phyloP scores from a whole-genome alignment of 2,888 invertebrate species.

The Cheilosia urbana region DNA sequence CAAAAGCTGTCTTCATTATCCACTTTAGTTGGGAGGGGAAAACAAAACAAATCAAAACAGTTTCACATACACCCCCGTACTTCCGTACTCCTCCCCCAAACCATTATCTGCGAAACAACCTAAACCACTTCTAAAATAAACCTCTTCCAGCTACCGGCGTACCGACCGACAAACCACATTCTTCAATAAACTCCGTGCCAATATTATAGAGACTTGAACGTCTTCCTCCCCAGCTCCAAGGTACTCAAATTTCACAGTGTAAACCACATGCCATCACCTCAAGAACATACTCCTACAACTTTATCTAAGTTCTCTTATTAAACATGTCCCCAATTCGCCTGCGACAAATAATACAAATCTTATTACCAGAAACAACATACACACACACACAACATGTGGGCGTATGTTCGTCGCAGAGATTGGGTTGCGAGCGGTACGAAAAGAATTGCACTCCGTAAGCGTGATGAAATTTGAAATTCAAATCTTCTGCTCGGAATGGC shows the following conservation, averaged over 20 bases:
- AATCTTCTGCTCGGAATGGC: constrained; percentile 2
- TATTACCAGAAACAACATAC: constrained; percentile 41
- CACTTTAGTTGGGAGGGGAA: too few relatives aligned
- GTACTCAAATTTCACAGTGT: neutral
- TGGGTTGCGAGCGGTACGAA: neutral
- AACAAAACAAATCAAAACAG: neutral
- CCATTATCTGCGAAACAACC: neutral
- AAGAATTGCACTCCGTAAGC: constrained; percentile 20
- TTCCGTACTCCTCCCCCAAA: neutral
- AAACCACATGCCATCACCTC: constrained; percentile 19
- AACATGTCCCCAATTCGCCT: constrained; percentile 25
- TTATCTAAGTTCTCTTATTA: constrained; percentile 26
- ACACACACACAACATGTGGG: neutral
- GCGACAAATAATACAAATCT: constrained; percentile 50
- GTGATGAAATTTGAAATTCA: constrained; percentile 62
- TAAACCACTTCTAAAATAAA: neutral
- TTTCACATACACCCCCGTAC: constrained; percentile 4
- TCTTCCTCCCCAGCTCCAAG: neutral
- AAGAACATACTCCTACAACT: neutral
- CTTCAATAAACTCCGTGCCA: constrained; percentile 25
- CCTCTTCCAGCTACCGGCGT: neutral
- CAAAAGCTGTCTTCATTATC: neutral
- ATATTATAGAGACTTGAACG: neutral
- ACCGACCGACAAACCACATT: constrained; percentile 22
- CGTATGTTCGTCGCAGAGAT: neutral